These are phyloP conservation scores for Heterochromis multidens DNA, from an alignment of 2,113 vertebrate species.

Conservation along the genomic window DNA sequence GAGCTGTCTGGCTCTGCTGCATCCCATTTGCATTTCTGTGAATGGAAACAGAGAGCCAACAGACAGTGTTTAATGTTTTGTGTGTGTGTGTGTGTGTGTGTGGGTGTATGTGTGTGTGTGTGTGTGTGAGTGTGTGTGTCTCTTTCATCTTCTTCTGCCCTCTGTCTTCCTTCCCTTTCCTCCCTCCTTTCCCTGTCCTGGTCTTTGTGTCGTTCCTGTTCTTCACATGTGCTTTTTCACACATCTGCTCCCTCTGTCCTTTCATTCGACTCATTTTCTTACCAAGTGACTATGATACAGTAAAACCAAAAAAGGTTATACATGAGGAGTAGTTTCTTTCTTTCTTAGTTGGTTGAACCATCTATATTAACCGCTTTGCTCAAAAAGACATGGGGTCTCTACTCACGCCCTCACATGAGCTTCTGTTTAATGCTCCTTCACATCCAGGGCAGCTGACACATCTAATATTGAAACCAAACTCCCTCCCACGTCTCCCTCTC, in stretches of 20 bases:
- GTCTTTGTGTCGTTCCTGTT: not conserved
- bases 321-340: not conserved
- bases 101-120: not conserved
- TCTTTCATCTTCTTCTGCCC: conserved; percentile 7
- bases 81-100: conserved; percentile 3
- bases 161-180: not conserved
- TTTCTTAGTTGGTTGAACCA: not conserved
- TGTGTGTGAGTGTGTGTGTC: not conserved
- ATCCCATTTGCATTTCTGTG: conserved; percentile 57
- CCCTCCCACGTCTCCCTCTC: not conserved
- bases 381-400: not conserved
- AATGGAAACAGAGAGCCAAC: conserved; percentile 40
- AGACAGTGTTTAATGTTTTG: not conserved
- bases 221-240: not conserved
- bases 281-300: not conserved
- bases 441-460: conserved; percentile 54
- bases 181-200: not conserved
- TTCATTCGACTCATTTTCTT: not conserved
- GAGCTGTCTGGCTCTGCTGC: conserved; percentile 39
- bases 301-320: not conserved
- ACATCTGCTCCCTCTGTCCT: not conserved
- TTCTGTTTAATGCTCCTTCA: conserved; percentile 46
- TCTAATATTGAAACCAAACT: conserved; percentile 54
- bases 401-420: conserved; percentile 3
- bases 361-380: not conserved